phyloP scores from a whole-genome alignment of 2,797 vertebrate genomes.

The Parauchenoglanis ngamensis region DNA sequence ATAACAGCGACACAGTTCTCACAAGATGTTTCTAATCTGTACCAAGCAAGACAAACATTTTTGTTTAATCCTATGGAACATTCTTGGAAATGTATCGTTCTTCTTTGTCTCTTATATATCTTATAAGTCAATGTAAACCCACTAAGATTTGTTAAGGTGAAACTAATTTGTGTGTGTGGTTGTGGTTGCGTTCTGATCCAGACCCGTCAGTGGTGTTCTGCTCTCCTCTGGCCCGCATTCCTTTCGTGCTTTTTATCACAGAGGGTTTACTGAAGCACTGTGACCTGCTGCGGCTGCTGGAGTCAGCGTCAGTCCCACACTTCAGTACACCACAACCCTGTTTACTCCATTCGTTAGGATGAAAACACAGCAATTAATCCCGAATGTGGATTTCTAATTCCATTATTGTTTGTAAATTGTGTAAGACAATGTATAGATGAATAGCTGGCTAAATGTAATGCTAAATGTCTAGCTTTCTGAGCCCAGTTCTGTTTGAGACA shows the following conservation, averaged over 20 bases:
- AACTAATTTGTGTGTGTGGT: not conserved
- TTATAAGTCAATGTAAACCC: not conserved
- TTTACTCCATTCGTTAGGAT: not conserved
- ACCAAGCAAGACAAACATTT: not conserved
- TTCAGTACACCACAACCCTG: not conserved
- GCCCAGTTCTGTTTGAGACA: not conserved
- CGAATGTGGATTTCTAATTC: not conserved
- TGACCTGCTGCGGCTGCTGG: constrained; percentile 82
- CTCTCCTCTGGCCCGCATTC: constrained; percentile 74
- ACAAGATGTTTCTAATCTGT: not conserved
- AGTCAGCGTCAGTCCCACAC: constrained; percentile 80
- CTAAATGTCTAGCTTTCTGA: not conserved
- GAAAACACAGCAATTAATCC: not conserved
- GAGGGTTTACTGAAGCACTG: constrained; percentile 82
- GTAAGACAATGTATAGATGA: not conserved
- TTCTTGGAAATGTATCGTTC: not conserved
- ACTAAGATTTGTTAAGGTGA: not conserved
- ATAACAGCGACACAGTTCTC: too few species aligned
- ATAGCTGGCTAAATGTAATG: too few species aligned
- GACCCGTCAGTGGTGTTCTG: constrained; percentile 30
- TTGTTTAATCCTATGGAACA: not conserved
- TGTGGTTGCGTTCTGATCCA: not conserved
- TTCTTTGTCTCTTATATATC: not conserved
- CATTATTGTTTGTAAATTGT: too few species aligned
- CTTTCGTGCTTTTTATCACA: constrained; percentile 84